Conservation (phyloP, 2,113 vertebrate species). For the Trichomycterus rosablanca region DNA sequence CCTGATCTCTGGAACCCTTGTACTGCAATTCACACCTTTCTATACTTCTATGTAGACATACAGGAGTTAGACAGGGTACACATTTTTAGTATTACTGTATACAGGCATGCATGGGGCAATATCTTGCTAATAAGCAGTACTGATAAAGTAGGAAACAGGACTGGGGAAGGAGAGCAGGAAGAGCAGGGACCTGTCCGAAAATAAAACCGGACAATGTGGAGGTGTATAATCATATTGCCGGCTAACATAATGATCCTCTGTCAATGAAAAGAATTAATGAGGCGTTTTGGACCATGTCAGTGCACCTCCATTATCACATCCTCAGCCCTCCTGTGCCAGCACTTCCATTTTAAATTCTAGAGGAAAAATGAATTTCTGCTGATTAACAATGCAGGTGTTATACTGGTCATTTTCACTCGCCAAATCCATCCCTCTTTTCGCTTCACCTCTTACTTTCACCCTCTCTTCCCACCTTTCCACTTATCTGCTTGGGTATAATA, state of each 20-base stretch:
- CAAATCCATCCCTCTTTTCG: constrained; percentile 25
- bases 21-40: constrained; percentile 40
- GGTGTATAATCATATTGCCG: constrained; percentile 55
- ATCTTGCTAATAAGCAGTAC: constrained; percentile 4
- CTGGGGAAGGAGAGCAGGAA: neutral
- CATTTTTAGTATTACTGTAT: constrained; percentile 32
- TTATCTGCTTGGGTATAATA: constrained; percentile 42
- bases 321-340: constrained; percentile 48
- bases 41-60: constrained; percentile 15
- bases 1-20: constrained; percentile 36
- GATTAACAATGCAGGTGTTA: constrained; percentile 55
- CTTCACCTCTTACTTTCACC: constrained; percentile 11
- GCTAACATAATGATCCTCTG: constrained; percentile 49
- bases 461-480: constrained; percentile 6
- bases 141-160: neutral
- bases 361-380: constrained; percentile 41
- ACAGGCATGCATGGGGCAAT: constrained; percentile 8
- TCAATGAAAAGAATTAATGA: constrained; percentile 51
- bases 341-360: constrained; percentile 53
- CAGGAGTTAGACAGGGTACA: constrained; percentile 14
- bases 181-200: constrained; percentile 31
- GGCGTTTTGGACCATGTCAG: constrained; percentile 47
- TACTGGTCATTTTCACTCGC: constrained; percentile 45
- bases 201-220: constrained; percentile 49
- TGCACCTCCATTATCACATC: constrained; percentile 26